Conservation (phyloP, 2,113 vertebrate genomes). For the Cheirogaleus medius region DNA sequence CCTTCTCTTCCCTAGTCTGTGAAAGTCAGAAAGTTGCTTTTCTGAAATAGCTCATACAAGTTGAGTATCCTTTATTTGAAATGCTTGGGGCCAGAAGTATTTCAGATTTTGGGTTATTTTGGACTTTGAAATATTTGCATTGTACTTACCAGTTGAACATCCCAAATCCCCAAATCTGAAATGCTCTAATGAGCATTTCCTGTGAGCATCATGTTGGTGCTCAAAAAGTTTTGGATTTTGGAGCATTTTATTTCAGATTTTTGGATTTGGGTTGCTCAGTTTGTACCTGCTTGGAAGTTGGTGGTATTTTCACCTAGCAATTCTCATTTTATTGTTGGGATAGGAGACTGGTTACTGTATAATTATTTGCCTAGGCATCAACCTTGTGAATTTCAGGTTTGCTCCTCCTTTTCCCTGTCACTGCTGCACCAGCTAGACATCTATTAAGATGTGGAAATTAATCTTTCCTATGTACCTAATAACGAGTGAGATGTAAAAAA, state of each 20-base stretch:
- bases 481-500: neutral
- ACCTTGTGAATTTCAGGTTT: neutral
- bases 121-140: neutral
- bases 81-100: neutral
- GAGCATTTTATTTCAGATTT: neutral
- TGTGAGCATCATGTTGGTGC: neutral
- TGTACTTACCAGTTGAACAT: neutral
- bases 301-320: neutral
- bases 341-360: neutral
- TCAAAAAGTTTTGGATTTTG: neutral
- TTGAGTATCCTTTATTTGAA: neutral
- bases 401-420: neutral
- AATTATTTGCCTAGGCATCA: neutral
- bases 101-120: neutral
- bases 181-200: neutral
- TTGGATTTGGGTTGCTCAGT: neutral
- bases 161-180: neutral
- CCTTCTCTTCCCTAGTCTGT: neutral
- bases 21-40: neutral
- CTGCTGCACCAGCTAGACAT: neutral
- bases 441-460: neutral
- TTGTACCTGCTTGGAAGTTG: neutral
- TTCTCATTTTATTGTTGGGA: neutral
- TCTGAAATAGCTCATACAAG: neutral
- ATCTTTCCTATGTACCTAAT: neutral